These are phyloP conservation scores for Sphaeramia orbicularis DNA, from an alignment of 2,797 vertebrate species.

Conservation along the genomic window DNA sequence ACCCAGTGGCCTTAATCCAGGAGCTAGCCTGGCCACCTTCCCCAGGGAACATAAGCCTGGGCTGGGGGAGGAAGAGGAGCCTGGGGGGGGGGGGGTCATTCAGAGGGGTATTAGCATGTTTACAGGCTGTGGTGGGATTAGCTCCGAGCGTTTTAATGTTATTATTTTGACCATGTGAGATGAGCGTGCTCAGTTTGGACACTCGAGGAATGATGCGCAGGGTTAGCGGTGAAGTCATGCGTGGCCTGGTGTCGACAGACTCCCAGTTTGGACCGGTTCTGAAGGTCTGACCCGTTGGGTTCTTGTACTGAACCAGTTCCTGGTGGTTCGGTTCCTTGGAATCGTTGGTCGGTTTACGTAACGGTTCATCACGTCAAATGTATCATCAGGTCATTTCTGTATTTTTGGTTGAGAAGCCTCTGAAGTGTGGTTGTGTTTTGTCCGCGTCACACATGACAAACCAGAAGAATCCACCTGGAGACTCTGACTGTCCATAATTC, in stretches of 20 bases:
- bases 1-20: slow-evolving; percentile 81
- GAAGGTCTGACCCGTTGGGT: too few species aligned
- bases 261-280: slow-evolving; percentile 3
- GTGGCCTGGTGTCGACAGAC: neutral
- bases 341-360: too few species aligned
- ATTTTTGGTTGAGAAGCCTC: too few species aligned
- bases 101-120: slow-evolving; percentile 72
- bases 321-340: too few species aligned
- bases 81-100: slow-evolving; percentile 58
- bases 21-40: slow-evolving; percentile 68
- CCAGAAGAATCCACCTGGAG: too few species aligned
- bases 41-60: slow-evolving; percentile 60
- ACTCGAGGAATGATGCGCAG: slow-evolving; percentile 7
- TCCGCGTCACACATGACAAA: too few species aligned
- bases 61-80: slow-evolving; percentile 45
- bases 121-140: slow-evolving; percentile 76
- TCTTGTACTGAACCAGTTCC: too few species aligned
- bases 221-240: neutral
- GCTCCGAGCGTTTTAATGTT: slow-evolving; percentile 74
- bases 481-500: too few species aligned
- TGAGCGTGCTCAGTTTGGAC: slow-evolving; percentile 26
- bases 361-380: too few species aligned
- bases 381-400: too few species aligned
- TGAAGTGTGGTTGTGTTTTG: too few species aligned
- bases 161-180: slow-evolving; percentile 67